These are phyloP conservation scores for Bufo gargarizans DNA, from an alignment of 2,113 vertebrate genomes.

Conservation along the genomic window DNA sequence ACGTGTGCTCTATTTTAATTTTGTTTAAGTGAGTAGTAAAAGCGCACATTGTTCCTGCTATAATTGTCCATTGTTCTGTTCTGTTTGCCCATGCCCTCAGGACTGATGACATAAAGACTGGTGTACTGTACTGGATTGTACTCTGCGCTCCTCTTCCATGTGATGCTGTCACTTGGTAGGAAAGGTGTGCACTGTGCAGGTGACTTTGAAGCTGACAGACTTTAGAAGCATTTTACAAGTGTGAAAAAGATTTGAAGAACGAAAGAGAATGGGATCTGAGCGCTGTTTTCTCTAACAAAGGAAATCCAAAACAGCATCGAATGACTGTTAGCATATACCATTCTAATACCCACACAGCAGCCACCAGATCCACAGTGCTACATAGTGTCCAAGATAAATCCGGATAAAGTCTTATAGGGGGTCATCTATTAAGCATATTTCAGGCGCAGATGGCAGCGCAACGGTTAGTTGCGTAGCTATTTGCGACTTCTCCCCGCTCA, in stretches of 20 bases:
- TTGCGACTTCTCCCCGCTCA: too few relatives aligned
- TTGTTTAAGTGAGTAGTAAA: background rate
- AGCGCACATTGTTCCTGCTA: background rate
- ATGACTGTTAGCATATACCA: too few relatives aligned
- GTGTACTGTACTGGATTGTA: background rate
- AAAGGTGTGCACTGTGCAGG: background rate
- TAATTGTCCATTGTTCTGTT: slow-evolving; percentile 6
- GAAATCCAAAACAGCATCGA: too few relatives aligned
- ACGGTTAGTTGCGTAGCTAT: too few relatives aligned
- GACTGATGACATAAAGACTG: background rate
- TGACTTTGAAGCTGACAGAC: background rate
- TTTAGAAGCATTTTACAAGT: background rate
- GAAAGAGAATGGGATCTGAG: too few relatives aligned
- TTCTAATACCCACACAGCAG: too few relatives aligned
- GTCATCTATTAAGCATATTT: too few relatives aligned
- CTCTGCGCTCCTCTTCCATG: background rate
- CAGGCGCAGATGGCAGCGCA: too few relatives aligned
- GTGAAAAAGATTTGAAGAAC: background rate
- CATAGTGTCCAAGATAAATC: too few relatives aligned
- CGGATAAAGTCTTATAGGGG: too few relatives aligned
- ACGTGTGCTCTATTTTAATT: background rate
- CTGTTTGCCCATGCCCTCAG: background rate
- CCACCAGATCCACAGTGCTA: too few relatives aligned
- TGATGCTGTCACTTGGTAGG: background rate
- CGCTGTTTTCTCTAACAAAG: too few relatives aligned